Conservation (phyloP, 92 coral and sea anemone species). For the Zoanthus solanderi region DNA sequence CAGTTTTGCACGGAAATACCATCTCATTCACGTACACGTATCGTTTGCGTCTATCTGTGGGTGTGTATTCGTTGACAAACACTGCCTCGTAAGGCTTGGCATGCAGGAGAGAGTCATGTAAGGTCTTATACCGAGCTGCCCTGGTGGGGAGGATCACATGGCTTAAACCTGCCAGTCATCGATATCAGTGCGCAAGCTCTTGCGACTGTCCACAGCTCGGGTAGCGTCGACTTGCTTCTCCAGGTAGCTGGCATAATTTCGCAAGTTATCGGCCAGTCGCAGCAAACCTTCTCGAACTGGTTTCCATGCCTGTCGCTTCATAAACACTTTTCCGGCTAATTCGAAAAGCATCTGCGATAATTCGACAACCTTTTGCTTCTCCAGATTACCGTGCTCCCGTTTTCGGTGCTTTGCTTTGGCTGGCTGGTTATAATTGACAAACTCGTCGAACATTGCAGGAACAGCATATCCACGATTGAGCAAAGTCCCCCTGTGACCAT, state of each 20-base stretch:
- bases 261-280: constrained; percentile 60
- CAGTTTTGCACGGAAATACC: constrained; percentile 54
- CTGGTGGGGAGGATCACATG: constrained; percentile 51
- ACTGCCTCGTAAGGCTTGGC: constrained; percentile 61
- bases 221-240: constrained; percentile 49
- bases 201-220: constrained; percentile 46
- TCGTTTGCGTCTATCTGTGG: constrained; percentile 47
- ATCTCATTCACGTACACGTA: constrained; percentile 47
- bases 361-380: constrained; percentile 55
- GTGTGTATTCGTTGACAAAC: constrained; percentile 55
- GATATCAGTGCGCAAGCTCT: constrained; percentile 53
- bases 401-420: constrained; percentile 58
- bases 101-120: constrained; percentile 61
- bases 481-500: constrained; percentile 64
- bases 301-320: constrained; percentile 69
- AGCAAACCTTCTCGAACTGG: constrained; percentile 57
- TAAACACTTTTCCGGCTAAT: constrained; percentile 56
- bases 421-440: constrained; percentile 56
- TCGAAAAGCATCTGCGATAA: constrained; percentile 64
- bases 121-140: constrained; percentile 53
- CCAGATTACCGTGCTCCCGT: constrained; percentile 59
- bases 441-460: constrained; percentile 59
- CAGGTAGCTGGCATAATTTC: constrained; percentile 61
- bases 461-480: constrained; percentile 45
- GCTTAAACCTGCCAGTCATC: constrained; percentile 64